Conservation (phyloP, 2,888 invertebrate genomes). For the Papilio elwesi region DNA sequence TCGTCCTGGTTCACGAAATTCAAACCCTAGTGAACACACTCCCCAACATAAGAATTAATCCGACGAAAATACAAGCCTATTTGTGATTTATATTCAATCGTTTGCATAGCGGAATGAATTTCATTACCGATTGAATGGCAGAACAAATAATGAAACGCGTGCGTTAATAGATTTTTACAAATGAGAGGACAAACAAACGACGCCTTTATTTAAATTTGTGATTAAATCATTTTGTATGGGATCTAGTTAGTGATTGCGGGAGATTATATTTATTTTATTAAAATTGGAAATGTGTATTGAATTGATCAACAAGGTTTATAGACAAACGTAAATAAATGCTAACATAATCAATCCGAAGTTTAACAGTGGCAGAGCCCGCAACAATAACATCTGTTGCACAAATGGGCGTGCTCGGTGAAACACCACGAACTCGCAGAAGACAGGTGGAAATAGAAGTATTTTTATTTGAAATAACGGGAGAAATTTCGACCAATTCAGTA, state of each 20-base stretch:
- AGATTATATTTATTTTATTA: constrained; percentile 11
- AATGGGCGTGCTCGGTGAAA: no score
- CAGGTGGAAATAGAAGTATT: no score
- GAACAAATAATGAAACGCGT: constrained; percentile 33
- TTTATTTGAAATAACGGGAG: no score
- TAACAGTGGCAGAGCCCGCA: no score
- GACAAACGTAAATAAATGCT: no score
- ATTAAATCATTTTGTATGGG: constrained; percentile 30
- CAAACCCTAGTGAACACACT: constrained; percentile 16
- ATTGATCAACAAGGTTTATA: no score
- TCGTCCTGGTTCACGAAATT: background rate
- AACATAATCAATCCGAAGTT: no score
- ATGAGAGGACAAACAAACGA: constrained; percentile 35
- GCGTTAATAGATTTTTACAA: constrained; percentile 41
- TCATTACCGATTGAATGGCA: constrained; percentile 39
- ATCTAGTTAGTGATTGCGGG: constrained; percentile 9
- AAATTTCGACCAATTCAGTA: no score
- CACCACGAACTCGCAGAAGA: no score
- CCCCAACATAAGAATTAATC: constrained; percentile 8
- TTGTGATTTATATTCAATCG: constrained; percentile 36
- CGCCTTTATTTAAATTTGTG: constrained; percentile 32
- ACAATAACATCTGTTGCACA: no score
- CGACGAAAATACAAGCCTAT: constrained; percentile 21
- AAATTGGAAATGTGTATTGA: background rate
- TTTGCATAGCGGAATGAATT: constrained; percentile 37